Percentiles rank a stretch among this genome's conserved stretches.
Conservation (phyloP, 2,797 vertebrate species). For the Cephalopachus bancanus region DNA sequence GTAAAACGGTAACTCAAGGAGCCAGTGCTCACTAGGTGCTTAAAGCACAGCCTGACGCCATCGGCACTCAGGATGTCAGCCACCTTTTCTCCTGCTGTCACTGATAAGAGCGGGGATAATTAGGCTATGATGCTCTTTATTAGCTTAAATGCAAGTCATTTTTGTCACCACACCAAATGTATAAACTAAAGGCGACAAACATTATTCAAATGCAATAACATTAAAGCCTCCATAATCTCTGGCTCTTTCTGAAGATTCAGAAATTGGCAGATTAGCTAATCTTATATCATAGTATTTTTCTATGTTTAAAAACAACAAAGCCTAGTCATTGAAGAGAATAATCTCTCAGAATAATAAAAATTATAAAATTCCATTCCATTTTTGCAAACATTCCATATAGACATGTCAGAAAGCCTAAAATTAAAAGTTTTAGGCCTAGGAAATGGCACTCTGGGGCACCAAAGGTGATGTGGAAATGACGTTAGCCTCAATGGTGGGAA, state of each 20-base stretch:
- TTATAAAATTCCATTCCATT: neutral
- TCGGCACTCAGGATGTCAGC: rapidly evolving
- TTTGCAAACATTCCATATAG: rapidly evolving
- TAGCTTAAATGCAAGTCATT: neutral
- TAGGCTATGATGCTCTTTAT: neutral
- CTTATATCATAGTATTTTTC: neutral
- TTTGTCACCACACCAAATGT: neutral
- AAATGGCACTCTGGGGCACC: neutral
- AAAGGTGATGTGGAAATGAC: neutral
- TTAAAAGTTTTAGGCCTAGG: neutral
- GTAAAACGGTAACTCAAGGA: neutral
- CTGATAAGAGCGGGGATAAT: neutral
- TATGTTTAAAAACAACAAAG: neutral
- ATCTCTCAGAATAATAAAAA: neutral
- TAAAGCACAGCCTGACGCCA: rapidly evolving
- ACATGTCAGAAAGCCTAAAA: neutral
- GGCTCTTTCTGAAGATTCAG: neutral
- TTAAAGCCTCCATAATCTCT: neutral
- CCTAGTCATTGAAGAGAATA: neutral
- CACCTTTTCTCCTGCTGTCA: rapidly evolving
- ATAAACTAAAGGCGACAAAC: neutral
- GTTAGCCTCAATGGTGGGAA: neutral
- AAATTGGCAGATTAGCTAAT: neutral
- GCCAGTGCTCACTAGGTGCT: rapidly evolving
- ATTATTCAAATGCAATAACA: neutral